Conservation (phyloP, 1,140 invertebrate species). For the Brachionus calyciflorus region DNA sequence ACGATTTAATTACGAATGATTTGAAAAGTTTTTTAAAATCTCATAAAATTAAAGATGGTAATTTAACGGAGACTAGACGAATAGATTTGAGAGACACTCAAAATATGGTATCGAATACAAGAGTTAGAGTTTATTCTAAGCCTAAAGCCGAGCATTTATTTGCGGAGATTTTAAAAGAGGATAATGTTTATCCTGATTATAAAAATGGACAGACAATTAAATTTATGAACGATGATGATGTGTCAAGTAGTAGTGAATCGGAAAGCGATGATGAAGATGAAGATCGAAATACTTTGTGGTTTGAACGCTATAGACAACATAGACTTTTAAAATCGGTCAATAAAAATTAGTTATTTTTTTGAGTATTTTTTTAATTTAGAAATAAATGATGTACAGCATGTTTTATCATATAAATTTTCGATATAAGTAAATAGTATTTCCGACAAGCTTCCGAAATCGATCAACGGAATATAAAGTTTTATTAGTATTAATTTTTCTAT, state of each 20-base stretch:
- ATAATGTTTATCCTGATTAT: neutral
- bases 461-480: no score
- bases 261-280: neutral
- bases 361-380: no score
- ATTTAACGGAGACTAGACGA: neutral
- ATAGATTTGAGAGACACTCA: conserved; percentile 25
- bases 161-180: conserved; percentile 1
- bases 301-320: conserved; percentile 16
- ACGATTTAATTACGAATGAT: neutral
- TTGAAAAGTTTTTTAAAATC: conserved; percentile 17
- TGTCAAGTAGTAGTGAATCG: conserved; percentile 33
- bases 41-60: conserved; percentile 30
- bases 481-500: no score
- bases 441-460: no score
- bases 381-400: no score
- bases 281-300: conserved; percentile 8
- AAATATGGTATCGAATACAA: conserved; percentile 11
- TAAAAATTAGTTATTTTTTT: neutral
- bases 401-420: no score
- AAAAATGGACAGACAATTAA: neutral
- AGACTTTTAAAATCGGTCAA: neutral
- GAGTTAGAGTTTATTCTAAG: conserved; percentile 12
- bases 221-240: neutral
- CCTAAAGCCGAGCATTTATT: conserved; percentile 14
- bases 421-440: no score